phyloP scores from a whole-genome alignment of 2,888 invertebrate genomes.

The Caenorhabditis macrosperma region DNA sequence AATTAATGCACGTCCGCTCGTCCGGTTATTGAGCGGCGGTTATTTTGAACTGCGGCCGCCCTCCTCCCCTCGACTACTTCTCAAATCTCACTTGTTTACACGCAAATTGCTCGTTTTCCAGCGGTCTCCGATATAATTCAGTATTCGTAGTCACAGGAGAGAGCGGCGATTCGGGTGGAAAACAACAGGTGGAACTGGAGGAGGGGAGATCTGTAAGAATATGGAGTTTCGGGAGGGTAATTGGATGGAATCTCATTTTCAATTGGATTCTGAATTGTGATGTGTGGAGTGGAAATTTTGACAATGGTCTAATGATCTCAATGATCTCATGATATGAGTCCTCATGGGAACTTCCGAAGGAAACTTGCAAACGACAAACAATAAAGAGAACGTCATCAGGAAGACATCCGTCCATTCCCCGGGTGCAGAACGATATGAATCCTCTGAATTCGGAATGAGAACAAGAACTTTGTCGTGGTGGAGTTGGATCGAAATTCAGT shows the following conservation, averaged over 20 bases:
- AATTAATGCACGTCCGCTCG: not conserved
- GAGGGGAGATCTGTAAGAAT: not conserved
- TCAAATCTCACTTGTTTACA: constrained; percentile 16
- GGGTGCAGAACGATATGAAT: too few relatives aligned
- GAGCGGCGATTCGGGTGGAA: not conserved
- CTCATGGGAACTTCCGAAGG: too few relatives aligned
- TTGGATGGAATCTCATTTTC: not conserved
- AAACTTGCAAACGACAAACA: too few relatives aligned
- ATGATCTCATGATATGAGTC: too few relatives aligned
- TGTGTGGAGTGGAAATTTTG: too few relatives aligned
- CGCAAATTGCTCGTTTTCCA: constrained; percentile 9
- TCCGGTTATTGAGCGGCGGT: not conserved
- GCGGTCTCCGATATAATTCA: constrained; percentile 2
- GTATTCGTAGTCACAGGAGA: constrained; percentile 15
- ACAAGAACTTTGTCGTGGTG: too few relatives aligned
- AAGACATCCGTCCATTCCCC: too few relatives aligned
- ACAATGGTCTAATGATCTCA: too few relatives aligned
- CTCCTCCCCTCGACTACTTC: not conserved
- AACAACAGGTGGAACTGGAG: constrained; percentile 29
- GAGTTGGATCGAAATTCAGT: too few relatives aligned
- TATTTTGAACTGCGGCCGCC: not conserved
- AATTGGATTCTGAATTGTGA: too few relatives aligned
- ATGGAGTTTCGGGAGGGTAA: not conserved
- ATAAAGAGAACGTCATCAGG: too few relatives aligned
- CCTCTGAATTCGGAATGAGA: too few relatives aligned